These are phyloP conservation scores for Pantala flavescens DNA, from an alignment of 1,140 invertebrate genomes.

Conservation along the genomic window DNA sequence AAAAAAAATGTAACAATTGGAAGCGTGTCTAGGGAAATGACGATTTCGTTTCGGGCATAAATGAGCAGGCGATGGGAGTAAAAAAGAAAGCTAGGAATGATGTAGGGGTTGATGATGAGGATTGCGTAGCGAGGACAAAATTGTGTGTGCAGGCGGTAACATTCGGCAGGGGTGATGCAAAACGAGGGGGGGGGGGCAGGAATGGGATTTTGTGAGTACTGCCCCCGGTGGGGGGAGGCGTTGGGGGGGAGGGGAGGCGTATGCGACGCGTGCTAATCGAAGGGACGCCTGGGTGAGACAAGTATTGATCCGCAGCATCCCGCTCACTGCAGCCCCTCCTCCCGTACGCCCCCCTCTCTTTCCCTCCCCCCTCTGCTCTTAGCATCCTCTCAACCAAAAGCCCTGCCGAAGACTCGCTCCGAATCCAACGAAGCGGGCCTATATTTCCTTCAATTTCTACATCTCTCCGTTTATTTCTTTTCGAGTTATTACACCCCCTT, in stretches of 20 bases:
- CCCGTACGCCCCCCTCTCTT: background rate
- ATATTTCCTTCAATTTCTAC: background rate
- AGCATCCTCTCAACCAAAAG: slow-evolving; percentile 1
- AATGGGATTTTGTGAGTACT: background rate
- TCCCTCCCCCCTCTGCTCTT: background rate
- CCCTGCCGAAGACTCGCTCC: background rate
- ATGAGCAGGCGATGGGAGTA: too few species aligned
- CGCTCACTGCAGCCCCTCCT: background rate
- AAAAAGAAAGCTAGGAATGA: too few species aligned
- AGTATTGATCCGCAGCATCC: slow-evolving; percentile 3
- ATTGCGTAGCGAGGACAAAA: too few species aligned
- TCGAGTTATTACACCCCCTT: too few species aligned
- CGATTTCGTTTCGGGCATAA: too few species aligned
- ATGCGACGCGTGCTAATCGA: background rate
- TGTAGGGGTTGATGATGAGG: too few species aligned
- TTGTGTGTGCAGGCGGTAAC: too few species aligned
- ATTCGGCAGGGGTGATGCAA: too few species aligned
- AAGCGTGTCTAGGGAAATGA: too few species aligned
- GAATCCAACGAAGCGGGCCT: background rate
- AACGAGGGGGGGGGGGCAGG: background rate
- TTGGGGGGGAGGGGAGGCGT: background rate
- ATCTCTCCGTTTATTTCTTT: background rate
- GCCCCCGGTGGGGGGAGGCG: background rate
- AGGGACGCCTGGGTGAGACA: background rate
- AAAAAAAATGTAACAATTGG: too few species aligned